Evolutionary conservation across 2,888 invertebrate genomes (phyloP), one percentile per base, ranked within the genome.

Genomic region (Drosophila mettleri): DNA sequence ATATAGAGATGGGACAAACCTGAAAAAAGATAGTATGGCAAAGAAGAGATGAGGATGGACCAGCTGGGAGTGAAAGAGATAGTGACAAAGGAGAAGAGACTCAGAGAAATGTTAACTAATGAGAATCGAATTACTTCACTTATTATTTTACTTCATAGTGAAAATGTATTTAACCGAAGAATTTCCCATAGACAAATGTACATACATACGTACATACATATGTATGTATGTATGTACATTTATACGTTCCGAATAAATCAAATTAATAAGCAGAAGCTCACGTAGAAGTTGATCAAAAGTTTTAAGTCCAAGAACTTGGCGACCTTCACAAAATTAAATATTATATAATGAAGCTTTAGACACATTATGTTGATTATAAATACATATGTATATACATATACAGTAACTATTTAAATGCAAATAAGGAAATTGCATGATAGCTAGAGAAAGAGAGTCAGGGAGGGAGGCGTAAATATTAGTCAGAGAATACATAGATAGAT

Each of bases 261-360:
- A 62, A 69, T 53, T 24, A 33, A 51, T 6, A 8, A 33, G 12
- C 9, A 39, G n/a, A 39, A 69, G 54, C 49, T 54, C 69, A 63
- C 69, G 62, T 64, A 70, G 52, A 69, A 62, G 62, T 55, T 55
- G 63, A 48, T 45, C 43, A 34, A 69, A 54, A 48, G 33, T 14
- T 18, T 16, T 9, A 31, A 46, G 36, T 69, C 49, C 49, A 12
- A 45, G 34, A 68, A 54, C 54, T 41, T 29, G 54, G 20, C 46
- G 64, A 71, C 69, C 72, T 69, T 69, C 65, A 58, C 0, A 22
- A 34, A 22, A 43, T 54, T 33, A 52, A 38, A 18, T 52, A 52
- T 52, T 53, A 53, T 43, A 24, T 43, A 54, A 43, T 43, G 33
- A 43, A 33, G 10, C 33, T 33, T 43, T 33, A 18, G n/a, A 33